phyloP scores from a whole-genome alignment of 2,797 vertebrate species.

The Hafferia zeledoni region DNA sequence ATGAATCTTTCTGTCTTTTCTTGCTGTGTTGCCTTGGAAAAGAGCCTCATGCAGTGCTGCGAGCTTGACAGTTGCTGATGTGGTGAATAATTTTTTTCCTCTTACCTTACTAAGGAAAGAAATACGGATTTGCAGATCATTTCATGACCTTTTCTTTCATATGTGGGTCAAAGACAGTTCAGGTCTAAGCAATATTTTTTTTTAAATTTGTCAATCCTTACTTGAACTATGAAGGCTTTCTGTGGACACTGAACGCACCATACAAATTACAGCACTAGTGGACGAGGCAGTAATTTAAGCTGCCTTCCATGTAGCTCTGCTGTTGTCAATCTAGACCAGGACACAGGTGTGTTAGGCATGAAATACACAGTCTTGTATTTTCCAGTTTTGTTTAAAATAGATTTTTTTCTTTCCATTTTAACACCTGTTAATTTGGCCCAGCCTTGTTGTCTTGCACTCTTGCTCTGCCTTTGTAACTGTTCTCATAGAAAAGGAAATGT shows the following conservation, averaged over 20 bases:
- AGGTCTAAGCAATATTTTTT: background rate
- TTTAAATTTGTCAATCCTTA: background rate
- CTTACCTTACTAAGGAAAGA: background rate
- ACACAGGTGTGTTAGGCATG: background rate
- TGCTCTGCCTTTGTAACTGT: background rate
- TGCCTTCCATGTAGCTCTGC: background rate
- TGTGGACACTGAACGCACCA: background rate
- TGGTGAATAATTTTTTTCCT: background rate
- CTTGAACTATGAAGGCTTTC: background rate
- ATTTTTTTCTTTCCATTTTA: background rate
- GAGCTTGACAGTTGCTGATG: background rate
- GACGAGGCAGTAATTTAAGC: background rate
- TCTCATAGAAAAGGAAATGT: background rate
- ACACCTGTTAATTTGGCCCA: background rate
- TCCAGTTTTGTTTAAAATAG: background rate
- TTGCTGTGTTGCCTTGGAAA: conserved; percentile 9
- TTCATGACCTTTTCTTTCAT: background rate
- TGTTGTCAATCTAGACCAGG: background rate
- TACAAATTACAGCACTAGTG: background rate
- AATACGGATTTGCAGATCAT: background rate
- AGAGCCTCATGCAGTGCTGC: background rate
- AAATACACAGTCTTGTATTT: background rate
- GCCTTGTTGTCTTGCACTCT: background rate
- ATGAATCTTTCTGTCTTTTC: conserved; percentile 6
- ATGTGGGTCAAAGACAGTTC: background rate